phyloP scores from a whole-genome alignment of 2,888 invertebrate species.

The Rhagophthalmus giganteus region DNA sequence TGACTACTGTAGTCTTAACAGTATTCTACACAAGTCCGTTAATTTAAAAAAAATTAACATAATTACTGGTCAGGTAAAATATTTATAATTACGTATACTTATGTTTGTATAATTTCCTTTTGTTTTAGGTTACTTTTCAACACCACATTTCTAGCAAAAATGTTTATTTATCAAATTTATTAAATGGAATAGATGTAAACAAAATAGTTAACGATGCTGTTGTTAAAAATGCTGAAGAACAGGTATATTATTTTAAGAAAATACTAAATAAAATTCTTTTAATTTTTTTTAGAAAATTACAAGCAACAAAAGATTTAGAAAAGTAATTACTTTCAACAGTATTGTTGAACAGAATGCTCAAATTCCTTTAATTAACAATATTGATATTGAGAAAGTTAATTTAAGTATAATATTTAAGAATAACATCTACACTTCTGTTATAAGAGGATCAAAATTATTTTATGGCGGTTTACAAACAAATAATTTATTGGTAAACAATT shows the following conservation, averaged over 20 bases:
- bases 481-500: conserved; percentile 39
- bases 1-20: conserved; percentile 33
- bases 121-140: conserved; percentile 42
- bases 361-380: conserved; percentile 38
- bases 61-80: conserved; percentile 41
- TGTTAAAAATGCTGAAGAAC: conserved; percentile 39
- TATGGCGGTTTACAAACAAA: conserved; percentile 45
- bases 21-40: conserved; percentile 43
- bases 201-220: conserved; percentile 47
- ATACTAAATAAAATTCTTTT: too few relatives aligned
- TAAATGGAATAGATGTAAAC: conserved; percentile 46
- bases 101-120: conserved; percentile 6
- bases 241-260: too few relatives aligned
- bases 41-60: conserved; percentile 35
- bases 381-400: conserved; percentile 39
- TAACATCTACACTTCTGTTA: conserved; percentile 31
- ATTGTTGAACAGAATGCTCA: conserved; percentile 31
- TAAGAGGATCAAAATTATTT: conserved; percentile 47
- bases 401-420: conserved; percentile 40
- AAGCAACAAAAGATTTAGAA: conserved; percentile 43
- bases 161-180: conserved; percentile 34
- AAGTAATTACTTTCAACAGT: conserved; percentile 31
- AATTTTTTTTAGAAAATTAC: conserved; percentile 38
- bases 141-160: conserved; percentile 39
- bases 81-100: conserved; percentile 2